Evolutionary conservation across 2,888 invertebrate genomes (phyloP).

Genomic region (Netelia fuscicornis): DNA sequence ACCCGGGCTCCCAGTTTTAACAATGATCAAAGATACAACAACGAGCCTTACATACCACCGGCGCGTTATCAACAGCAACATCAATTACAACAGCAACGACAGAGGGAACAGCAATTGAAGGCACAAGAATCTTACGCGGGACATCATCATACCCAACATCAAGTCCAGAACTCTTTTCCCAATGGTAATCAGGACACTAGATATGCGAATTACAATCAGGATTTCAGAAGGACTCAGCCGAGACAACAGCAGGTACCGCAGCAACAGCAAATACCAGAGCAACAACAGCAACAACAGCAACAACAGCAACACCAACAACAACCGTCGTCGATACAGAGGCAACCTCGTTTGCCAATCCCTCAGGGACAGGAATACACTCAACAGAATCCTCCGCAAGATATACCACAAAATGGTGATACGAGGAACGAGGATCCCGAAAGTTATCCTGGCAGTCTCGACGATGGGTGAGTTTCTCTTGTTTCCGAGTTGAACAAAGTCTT

Average conservation of each 20-base stretch:
- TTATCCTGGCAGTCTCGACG: slow-evolving; percentile 77
- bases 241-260: slow-evolving; percentile 71
- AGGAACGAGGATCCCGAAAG: slow-evolving; percentile 42
- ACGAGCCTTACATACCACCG: slow-evolving; percentile 79
- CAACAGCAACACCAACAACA: slow-evolving; percentile 56
- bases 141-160: slow-evolving; percentile 64
- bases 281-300: slow-evolving; percentile 65
- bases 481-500: not conserved
- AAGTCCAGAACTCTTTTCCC: slow-evolving; percentile 26
- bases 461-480: slow-evolving; percentile 74
- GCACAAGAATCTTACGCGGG: slow-evolving; percentile 62
- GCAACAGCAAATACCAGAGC: slow-evolving; percentile 57
- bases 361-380: slow-evolving; percentile 70
- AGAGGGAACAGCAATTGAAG: slow-evolving; percentile 66
- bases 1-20: slow-evolving; percentile 74
- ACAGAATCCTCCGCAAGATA: slow-evolving; percentile 27
- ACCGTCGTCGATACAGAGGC: slow-evolving; percentile 55
- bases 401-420: slow-evolving; percentile 10
- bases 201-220: slow-evolving; percentile 78
- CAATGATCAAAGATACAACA: slow-evolving; percentile 75
- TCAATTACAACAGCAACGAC: slow-evolving; percentile 70
- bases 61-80: slow-evolving; percentile 76
- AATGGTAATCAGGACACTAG: slow-evolving; percentile 73
- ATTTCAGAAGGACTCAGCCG: slow-evolving; percentile 76
- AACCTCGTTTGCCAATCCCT: slow-evolving; percentile 51